Evolutionary conservation across 2,888 invertebrate genomes (phyloP).

Genomic region (Amiota communis): DNA sequence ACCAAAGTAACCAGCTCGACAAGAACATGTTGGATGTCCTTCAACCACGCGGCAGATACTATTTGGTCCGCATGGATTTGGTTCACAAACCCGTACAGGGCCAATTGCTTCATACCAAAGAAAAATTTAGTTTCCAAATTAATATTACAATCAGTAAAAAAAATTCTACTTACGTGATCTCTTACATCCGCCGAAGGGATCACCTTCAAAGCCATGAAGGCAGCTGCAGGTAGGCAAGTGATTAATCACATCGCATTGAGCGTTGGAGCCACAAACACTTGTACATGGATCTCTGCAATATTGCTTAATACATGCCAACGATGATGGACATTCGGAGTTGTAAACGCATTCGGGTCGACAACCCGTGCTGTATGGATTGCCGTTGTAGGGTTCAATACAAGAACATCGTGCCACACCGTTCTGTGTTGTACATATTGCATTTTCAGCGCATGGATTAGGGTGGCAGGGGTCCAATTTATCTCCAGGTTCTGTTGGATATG

Average conservation of each 20-base stretch:
- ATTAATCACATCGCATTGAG: slow-evolving; percentile 86
- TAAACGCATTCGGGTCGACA: slow-evolving; percentile 90
- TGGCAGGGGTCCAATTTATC: slow-evolving; percentile 77
- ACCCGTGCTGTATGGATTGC: slow-evolving; percentile 88
- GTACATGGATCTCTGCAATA: slow-evolving; percentile 90
- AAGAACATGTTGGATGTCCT: slow-evolving; percentile 84
- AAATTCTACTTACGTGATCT: slow-evolving; percentile 68
- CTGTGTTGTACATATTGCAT: slow-evolving; percentile 83
- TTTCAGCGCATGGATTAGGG: slow-evolving; percentile 89
- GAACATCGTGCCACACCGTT: slow-evolving; percentile 83
- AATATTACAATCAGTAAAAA: not conserved
- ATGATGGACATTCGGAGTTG: slow-evolving; percentile 85
- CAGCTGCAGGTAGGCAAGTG: slow-evolving; percentile 90
- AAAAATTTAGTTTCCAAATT: not conserved
- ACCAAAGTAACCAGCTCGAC: slow-evolving; percentile 81
- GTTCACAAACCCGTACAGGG: slow-evolving; percentile 79
- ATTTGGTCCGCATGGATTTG: slow-evolving; percentile 86
- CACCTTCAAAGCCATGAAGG: slow-evolving; percentile 83
- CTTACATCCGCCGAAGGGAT: slow-evolving; percentile 87
- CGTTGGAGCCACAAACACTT: slow-evolving; percentile 87
- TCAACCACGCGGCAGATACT: slow-evolving; percentile 83
- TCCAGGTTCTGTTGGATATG: slow-evolving; percentile 53
- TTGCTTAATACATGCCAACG: slow-evolving; percentile 85
- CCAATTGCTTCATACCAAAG: slow-evolving; percentile 48
- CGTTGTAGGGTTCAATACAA: slow-evolving; percentile 91